Evolutionary conservation across 2,797 vertebrate species (phyloP).

Genomic region (Telmatherina bonti): DNA sequence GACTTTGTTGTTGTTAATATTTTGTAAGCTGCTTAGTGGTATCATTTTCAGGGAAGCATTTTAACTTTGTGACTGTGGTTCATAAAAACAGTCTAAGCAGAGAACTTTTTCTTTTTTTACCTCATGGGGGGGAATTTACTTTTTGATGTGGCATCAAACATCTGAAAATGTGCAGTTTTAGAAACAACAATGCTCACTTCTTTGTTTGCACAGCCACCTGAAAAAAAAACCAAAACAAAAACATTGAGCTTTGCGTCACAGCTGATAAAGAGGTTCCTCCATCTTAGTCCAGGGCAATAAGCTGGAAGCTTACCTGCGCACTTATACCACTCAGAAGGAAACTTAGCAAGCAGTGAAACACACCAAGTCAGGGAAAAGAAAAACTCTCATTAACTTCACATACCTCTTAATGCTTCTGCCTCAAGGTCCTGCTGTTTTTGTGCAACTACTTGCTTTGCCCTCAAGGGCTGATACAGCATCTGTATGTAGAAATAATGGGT

Average conservation of each 20-base stretch:
- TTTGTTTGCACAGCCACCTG: conserved; percentile 31
- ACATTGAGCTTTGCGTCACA: conserved; percentile 62
- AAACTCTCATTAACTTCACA: conserved; percentile 63
- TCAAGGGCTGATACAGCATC: conserved; percentile 36
- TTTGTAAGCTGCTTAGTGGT: conserved; percentile 53
- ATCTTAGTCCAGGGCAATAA: conserved; percentile 78
- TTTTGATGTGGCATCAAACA: conserved; percentile 52
- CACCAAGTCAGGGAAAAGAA: conserved; percentile 75
- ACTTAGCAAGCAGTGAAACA: conserved; percentile 69
- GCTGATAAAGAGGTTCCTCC: conserved; percentile 67
- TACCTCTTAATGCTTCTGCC: conserved; percentile 48
- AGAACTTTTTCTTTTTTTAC: conserved; percentile 46
- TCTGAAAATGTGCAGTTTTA: conserved; percentile 8
- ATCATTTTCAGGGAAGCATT: conserved; percentile 48
- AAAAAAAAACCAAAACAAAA: conserved; percentile 38
- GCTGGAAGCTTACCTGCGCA: conserved; percentile 76
- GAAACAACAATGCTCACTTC: conserved; percentile 27
- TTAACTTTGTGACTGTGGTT: conserved; percentile 40
- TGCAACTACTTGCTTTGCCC: conserved; percentile 26
- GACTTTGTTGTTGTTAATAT: conserved; percentile 49
- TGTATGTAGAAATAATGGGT: conserved; percentile 15
- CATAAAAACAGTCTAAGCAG: conserved; percentile 49
- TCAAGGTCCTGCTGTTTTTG: conserved; percentile 56
- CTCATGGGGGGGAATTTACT: conserved; percentile 41
- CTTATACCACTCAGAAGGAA: conserved; percentile 69